Evolutionary conservation across 1,140 invertebrate genomes (phyloP), one percentile per base, ranked within the genome.

Genomic region (Rhizoglyphus robini): DNA sequence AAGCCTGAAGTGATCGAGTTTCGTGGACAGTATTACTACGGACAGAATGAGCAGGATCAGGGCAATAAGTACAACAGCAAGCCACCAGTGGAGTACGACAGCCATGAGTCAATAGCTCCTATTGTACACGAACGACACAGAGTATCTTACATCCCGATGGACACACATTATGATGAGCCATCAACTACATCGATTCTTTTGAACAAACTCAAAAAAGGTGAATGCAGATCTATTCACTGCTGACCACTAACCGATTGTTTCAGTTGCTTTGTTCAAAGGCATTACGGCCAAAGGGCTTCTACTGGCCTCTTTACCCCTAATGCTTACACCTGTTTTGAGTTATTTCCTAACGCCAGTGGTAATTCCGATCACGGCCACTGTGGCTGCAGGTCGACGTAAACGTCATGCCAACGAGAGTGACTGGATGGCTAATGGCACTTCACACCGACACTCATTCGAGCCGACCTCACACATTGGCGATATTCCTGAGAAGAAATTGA

Each of bases 11-110:
- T 68, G 11, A 65, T 68, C 30, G 67, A 68, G 25, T 68, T 68
- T 61, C 49, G 54, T 5, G 67, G 67, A 23, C 67, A 68, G 65
- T 68, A 68, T 49, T 68, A 67, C 30, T 68, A 68, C 51, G 67
- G 67, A 38, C 32, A 30, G 3, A 67, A 66, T 41, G 32, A 32
- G 41, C 5, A 41, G 36, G 18, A 41, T 18, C 36, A 8, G 36
- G 18, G 8, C 36, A 41, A n/a, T n/a, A n/a, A 11, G 36, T 11
- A 41, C 36, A 41, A 41, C 36, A 41, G 36, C 36, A 41, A n/a
- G 29, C 18, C 27, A 27, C 15, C 15, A 3, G 29, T 32, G 29
- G 58, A 60, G 2, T 3, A 32, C 36, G 15, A 60, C 29, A 27
- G 27, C 27, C 15, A n/a, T 60, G 27, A 29, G 27, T 29, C 27